A percentile compares a stretch with the other conserved stretches of the same genome.
phyloP scores from a whole-genome alignment of 2,113 vertebrate species.

The Perca fluviatilis region DNA sequence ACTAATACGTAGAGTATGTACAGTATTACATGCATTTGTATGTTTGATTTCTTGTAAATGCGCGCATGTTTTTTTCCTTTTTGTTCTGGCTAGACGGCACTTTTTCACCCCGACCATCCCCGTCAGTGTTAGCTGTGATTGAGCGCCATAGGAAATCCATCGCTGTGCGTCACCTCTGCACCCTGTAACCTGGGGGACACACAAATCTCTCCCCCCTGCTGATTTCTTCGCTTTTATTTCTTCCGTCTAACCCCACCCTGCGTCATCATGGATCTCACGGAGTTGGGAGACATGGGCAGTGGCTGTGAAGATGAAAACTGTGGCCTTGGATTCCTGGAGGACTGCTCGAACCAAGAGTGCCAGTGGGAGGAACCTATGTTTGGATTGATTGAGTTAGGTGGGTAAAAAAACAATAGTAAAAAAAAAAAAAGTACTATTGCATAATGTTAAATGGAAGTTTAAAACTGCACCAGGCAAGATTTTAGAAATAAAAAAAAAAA shows the following conservation, averaged over 20 bases:
- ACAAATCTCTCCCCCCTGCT: conserved; percentile 13
- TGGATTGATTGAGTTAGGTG: conserved; percentile 73
- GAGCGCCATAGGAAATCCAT: conserved; percentile 75
- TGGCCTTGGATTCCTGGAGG: conserved; percentile 26
- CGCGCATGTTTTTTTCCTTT: background rate
- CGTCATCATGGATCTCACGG: conserved; percentile 50
- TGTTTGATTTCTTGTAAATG: background rate
- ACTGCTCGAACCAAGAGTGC: conserved; percentile 59
- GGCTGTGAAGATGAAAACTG: conserved; percentile 66
- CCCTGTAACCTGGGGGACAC: conserved; percentile 49
- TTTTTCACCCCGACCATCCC: background rate
- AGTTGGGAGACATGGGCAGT: conserved; percentile 32
- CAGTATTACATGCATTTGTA: background rate
- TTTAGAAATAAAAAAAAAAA: no score
- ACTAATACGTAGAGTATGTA: background rate
- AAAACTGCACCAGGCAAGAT: background rate
- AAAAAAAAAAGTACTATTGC: background rate
- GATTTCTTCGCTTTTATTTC: background rate
- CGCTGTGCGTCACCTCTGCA: conserved; percentile 56
- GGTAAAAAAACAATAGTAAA: conserved; percentile 17
- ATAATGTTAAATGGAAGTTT: background rate
- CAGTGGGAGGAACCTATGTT: conserved; percentile 59
- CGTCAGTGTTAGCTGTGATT: conserved; percentile 30
- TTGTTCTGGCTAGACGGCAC: background rate
- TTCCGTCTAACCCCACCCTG: background rate